These are phyloP conservation scores for Bolinopsis microptera DNA, from an alignment of 37 sponge, comb jelly and placozoan species.

Conservation along the genomic window DNA sequence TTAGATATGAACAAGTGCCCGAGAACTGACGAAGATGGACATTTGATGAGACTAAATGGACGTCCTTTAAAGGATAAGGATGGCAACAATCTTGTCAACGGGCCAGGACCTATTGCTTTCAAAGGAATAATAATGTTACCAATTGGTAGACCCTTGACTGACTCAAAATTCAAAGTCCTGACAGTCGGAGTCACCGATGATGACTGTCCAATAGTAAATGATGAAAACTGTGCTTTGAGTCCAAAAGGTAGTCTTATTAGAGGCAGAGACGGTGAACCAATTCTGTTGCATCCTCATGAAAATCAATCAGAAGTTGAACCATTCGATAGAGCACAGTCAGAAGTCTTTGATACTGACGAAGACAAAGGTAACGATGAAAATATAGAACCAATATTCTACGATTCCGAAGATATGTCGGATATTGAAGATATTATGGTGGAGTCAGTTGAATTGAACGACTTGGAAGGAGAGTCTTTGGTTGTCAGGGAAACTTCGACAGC, in stretches of 20 bases:
- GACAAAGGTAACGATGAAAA: background rate
- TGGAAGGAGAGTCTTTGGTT: background rate
- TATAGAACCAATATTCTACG: background rate
- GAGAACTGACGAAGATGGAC: background rate
- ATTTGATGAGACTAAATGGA: background rate
- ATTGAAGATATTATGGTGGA: background rate
- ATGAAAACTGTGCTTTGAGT: slow-evolving; percentile 4
- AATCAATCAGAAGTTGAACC: background rate
- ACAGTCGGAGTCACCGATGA: background rate
- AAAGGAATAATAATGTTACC: slow-evolving; percentile 48
- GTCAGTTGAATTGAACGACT: background rate
- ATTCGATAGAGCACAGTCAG: background rate
- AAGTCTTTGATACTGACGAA: background rate
- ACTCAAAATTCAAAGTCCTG: background rate
- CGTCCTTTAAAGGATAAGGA: slow-evolving; percentile 29
- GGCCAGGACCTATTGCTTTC: slow-evolving; percentile 36
- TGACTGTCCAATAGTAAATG: background rate
- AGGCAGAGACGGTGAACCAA: background rate
- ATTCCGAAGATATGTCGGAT: background rate
- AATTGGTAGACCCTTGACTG: slow-evolving; percentile 2
- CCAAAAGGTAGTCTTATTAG: background rate
- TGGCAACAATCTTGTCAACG: background rate
- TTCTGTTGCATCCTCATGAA: background rate
- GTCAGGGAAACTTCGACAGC: background rate
- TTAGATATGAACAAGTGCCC: slow-evolving; percentile 8